Conservation (phyloP, 2,797 vertebrate species). For the Tamandua tetradactyla region DNA sequence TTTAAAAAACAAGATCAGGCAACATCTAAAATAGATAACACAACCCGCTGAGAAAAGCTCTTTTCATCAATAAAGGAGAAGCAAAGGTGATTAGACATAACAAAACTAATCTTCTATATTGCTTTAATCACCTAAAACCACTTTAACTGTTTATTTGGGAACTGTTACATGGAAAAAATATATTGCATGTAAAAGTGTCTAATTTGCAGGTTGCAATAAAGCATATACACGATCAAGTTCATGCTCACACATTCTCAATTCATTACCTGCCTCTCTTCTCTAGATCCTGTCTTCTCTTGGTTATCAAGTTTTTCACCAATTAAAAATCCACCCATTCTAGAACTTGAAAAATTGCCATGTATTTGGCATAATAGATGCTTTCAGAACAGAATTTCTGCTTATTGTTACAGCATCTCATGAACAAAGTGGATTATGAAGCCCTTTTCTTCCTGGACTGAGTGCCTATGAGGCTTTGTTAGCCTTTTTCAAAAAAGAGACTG, state of each 20-base stretch:
- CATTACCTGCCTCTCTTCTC: conserved; percentile 30
- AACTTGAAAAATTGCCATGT: conserved; percentile 49
- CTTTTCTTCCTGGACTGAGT: conserved; percentile 35
- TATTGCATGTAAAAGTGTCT: conserved; percentile 72
- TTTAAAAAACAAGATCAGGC: conserved; percentile 73
- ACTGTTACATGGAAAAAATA: conserved; percentile 70
- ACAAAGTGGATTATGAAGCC: conserved; percentile 20
- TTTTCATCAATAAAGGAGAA: conserved; percentile 82
- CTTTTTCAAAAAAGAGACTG: conserved; percentile 24
- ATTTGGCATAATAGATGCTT: conserved; percentile 58
- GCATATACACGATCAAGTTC: conserved; percentile 20
- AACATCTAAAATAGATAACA: conserved; percentile 84
- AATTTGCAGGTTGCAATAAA: conserved; percentile 74
- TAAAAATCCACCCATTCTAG: neutral
- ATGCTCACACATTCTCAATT: neutral
- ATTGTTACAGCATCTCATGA: neutral
- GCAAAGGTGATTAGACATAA: conserved; percentile 86
- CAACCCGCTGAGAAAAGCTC: conserved; percentile 84
- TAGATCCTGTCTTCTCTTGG: conserved; percentile 20
- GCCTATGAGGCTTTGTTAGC: neutral
- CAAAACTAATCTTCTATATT: conserved; percentile 85
- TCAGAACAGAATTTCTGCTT: conserved; percentile 43
- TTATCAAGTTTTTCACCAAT: conserved; percentile 37
- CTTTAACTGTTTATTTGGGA: conserved; percentile 85
- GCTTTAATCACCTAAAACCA: conserved; percentile 85